These are phyloP conservation scores for Oithona nana DNA, from an alignment of 2,888 invertebrate species.

Conservation along the genomic window DNA sequence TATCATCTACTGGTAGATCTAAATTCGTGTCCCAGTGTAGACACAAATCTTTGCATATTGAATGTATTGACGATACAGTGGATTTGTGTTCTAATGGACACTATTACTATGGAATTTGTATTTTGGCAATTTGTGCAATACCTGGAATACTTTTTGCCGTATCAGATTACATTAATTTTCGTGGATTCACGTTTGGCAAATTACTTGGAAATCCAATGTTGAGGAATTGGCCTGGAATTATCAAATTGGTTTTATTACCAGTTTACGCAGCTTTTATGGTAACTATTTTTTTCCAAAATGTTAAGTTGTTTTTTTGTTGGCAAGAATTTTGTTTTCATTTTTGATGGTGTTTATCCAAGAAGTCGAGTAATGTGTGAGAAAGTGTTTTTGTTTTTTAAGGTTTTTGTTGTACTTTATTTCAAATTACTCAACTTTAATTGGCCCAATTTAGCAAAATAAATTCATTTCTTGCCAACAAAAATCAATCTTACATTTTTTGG, in stretches of 20 bases:
- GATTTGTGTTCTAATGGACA: constrained; percentile 9
- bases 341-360: too few species aligned
- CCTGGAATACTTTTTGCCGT: constrained; percentile 8
- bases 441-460: too few species aligned
- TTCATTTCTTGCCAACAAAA: too few species aligned
- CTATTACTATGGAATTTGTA: neutral
- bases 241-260: constrained; percentile 5
- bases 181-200: neutral
- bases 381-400: too few species aligned
- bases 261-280: constrained; percentile 8
- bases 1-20: neutral
- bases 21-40: neutral
- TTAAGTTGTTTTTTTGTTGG: too few species aligned
- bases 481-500: too few species aligned
- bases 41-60: neutral
- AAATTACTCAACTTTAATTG: too few species aligned
- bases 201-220: neutral
- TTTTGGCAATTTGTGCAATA: neutral
- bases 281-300: too few species aligned
- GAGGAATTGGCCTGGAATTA: neutral
- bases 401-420: too few species aligned
- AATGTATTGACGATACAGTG: neutral
- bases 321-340: too few species aligned
- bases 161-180: neutral
- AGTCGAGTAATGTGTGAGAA: too few species aligned